These are phyloP conservation scores for Mythimna loreyi DNA, from an alignment of 2,888 invertebrate genomes.

Conservation along the genomic window DNA sequence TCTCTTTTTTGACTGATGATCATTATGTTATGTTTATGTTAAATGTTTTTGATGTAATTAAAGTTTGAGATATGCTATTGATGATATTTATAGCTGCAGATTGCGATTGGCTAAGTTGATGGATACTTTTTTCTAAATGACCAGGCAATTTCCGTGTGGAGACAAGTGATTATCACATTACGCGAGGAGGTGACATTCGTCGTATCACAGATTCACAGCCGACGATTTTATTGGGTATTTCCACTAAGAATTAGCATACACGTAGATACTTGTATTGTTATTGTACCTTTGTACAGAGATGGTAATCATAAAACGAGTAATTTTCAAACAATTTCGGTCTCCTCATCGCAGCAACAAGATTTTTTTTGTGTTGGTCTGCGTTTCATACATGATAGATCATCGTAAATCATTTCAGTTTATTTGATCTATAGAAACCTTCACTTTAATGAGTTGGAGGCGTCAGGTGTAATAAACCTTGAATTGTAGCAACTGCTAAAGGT, in stretches of 20 bases:
- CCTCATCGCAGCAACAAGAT: background rate
- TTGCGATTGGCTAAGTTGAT: background rate
- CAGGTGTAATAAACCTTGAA: background rate
- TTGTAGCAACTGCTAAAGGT: background rate
- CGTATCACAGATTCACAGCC: background rate
- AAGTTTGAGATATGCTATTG: too few species aligned
- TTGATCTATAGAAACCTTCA: background rate
- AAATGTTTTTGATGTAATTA: too few species aligned
- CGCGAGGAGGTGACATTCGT: background rate
- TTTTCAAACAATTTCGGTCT: background rate
- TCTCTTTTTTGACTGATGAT: too few species aligned
- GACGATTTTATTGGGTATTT: slow-evolving; percentile 4
- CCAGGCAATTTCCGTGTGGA: background rate
- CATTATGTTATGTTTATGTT: too few species aligned
- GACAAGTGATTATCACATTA: slow-evolving; percentile 3
- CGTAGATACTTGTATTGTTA: background rate
- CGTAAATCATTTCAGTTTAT: background rate
- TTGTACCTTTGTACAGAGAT: background rate
- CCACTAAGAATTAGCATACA: background rate
- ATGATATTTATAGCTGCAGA: too few species aligned
- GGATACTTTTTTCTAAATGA: background rate
- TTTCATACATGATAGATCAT: background rate
- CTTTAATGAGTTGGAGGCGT: background rate
- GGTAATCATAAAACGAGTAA: background rate
- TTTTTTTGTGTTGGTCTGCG: too few species aligned